Conservation (phyloP, 2,797 vertebrate genomes). For the Pteronotus mesoamericanus region DNA sequence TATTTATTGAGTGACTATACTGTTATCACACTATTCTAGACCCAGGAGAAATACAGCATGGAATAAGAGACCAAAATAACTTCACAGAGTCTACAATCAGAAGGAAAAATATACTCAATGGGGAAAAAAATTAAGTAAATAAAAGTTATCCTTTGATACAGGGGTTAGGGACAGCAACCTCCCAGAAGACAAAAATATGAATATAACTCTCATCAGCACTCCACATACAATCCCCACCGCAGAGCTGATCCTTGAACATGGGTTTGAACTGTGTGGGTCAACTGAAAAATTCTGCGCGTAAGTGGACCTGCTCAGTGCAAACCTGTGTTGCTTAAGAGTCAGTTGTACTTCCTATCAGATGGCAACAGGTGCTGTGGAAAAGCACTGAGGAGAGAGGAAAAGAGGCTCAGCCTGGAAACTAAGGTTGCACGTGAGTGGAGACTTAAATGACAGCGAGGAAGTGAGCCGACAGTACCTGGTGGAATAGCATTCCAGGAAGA, state of each 20-base stretch:
- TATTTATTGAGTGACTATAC: not conserved
- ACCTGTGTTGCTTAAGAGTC: not conserved
- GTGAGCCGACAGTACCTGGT: not conserved
- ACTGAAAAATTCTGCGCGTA: not conserved
- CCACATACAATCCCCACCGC: not conserved
- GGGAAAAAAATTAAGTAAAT: not conserved
- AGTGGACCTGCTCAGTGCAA: not conserved
- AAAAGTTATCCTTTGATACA: not conserved
- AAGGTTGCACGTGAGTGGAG: not conserved
- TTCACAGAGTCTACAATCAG: not conserved
- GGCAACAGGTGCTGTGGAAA: not conserved
- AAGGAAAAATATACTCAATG: not conserved
- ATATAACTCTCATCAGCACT: not conserved
- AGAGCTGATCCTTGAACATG: not conserved
- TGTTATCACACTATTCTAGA: not conserved
- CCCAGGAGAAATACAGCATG: not conserved
- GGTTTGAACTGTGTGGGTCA: not conserved
- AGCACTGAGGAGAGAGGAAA: not conserved
- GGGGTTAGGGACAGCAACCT: not conserved
- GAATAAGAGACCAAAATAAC: not conserved
- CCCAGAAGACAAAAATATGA: not conserved
- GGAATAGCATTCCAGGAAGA: not conserved
- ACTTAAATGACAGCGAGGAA: not conserved
- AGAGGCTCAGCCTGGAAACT: not conserved
- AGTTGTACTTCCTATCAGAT: not conserved